Conservation (phyloP, 2,113 vertebrate genomes). For the Prinia subflava region DNA sequence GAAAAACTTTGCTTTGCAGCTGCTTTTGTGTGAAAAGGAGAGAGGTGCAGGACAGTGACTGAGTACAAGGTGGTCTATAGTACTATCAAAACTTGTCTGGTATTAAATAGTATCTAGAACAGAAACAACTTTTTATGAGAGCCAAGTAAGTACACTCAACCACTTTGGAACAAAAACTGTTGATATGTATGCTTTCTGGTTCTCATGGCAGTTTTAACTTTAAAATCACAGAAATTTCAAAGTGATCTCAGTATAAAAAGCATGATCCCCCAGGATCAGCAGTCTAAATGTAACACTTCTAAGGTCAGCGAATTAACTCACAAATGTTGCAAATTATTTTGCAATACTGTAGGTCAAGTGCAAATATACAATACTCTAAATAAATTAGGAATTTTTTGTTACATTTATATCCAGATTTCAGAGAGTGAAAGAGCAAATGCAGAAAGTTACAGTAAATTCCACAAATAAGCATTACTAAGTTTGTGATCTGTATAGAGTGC, state of each 20-base stretch:
- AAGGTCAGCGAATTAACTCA: neutral
- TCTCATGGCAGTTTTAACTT: neutral
- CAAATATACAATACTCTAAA: neutral
- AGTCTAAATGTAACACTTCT: neutral
- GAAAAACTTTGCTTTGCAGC: slow-evolving; percentile 88
- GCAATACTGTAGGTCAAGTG: neutral
- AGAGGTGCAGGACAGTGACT: slow-evolving; percentile 77
- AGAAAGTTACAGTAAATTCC: neutral
- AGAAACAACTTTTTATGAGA: neutral
- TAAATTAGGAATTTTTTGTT: neutral
- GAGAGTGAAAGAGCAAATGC: neutral
- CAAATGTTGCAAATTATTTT: neutral
- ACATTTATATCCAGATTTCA: neutral
- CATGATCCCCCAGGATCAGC: neutral
- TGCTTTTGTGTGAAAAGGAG: slow-evolving; percentile 82
- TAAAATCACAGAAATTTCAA: neutral
- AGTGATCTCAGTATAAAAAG: neutral
- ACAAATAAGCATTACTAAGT: neutral
- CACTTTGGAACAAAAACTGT: neutral
- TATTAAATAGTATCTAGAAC: slow-evolving; percentile 39
- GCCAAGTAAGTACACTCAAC: neutral
- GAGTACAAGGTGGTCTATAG: slow-evolving; percentile 81
- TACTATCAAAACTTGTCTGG: slow-evolving; percentile 44
- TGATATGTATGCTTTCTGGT: neutral
- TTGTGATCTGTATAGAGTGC: neutral